These are phyloP conservation scores for Deladenus siricidicola DNA, from an alignment of 2,888 invertebrate genomes.

Conservation along the genomic window DNA sequence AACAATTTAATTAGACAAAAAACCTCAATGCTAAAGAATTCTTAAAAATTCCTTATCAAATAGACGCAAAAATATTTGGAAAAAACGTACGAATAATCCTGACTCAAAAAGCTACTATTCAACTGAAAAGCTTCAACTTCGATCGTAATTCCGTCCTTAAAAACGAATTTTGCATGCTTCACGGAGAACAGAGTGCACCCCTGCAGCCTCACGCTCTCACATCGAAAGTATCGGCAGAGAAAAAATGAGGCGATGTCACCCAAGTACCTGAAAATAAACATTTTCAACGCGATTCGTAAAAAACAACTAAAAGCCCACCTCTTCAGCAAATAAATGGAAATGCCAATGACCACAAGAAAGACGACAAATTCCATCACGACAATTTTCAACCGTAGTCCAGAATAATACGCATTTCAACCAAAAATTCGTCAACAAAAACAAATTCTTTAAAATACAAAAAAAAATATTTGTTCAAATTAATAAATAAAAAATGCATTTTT, in stretches of 20 bases:
- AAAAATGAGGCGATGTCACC: slow-evolving; percentile 52
- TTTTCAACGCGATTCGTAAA: not conserved
- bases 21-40: no score
- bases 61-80: not conserved
- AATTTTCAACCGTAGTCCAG: no score
- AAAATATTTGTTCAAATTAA: no score
- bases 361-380: slow-evolving; percentile 7
- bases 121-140: slow-evolving; percentile 54
- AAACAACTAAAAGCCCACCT: not conserved
- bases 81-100: slow-evolving; percentile 49
- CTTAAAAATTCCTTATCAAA: no score
- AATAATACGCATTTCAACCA: no score
- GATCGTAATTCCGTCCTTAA: slow-evolving; percentile 18
- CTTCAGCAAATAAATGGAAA: slow-evolving; percentile 11
- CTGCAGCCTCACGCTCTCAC: slow-evolving; percentile 17
- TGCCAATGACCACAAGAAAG: not conserved
- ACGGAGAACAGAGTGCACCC: slow-evolving; percentile 27
- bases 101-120: slow-evolving; percentile 54
- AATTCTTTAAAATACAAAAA: no score
- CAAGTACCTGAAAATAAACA: slow-evolving; percentile 45
- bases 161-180: slow-evolving; percentile 27
- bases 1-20: not conserved
- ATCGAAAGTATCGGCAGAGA: slow-evolving; percentile 37
- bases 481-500: no score
- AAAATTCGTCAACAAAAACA: no score